Conservation (phyloP, 2,888 invertebrate species). For the Heterodera filipjevi region DNA sequence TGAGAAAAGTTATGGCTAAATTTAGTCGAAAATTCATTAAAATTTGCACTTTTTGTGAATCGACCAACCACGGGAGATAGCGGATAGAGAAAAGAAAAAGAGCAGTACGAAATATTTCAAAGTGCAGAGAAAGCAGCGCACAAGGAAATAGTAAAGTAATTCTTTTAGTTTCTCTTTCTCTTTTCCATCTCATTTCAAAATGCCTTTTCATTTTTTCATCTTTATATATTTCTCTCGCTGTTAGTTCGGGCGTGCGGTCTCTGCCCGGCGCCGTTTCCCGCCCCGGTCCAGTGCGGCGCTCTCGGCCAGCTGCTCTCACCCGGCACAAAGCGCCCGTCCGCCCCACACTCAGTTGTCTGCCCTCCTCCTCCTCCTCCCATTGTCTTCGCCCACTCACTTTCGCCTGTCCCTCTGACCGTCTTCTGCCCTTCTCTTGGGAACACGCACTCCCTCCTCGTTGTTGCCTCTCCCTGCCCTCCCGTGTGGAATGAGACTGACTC, state of each 20-base stretch:
- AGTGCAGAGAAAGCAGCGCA: background rate
- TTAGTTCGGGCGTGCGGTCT: background rate
- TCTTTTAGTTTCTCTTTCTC: background rate
- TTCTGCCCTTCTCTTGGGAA: background rate
- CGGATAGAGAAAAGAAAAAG: too few species aligned
- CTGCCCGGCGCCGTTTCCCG: slow-evolving; percentile 5
- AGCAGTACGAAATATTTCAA: too few species aligned
- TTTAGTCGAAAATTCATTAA: too few species aligned
- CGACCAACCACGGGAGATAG: too few species aligned
- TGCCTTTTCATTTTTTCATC: background rate
- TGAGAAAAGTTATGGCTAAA: too few species aligned
- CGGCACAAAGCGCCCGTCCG: slow-evolving; percentile 11
- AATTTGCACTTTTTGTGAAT: too few species aligned
- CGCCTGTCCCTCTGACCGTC: slow-evolving; percentile 8
- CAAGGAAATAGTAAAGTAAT: background rate
- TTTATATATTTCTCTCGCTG: background rate
- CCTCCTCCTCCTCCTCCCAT: background rate
- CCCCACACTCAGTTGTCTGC: slow-evolving; percentile 1
- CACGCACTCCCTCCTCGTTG: background rate
- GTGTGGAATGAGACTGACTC: slow-evolving; percentile 3
- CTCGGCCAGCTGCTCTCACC: slow-evolving; percentile 7
- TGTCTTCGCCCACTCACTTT: background rate
- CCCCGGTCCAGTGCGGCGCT: slow-evolving; percentile 9
- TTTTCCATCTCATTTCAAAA: background rate
- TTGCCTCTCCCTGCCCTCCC: slow-evolving; percentile 1